Base-by-base conservation (phyloP, 2,797 vertebrate species). In the Linurgus olivaceus region DNA sequence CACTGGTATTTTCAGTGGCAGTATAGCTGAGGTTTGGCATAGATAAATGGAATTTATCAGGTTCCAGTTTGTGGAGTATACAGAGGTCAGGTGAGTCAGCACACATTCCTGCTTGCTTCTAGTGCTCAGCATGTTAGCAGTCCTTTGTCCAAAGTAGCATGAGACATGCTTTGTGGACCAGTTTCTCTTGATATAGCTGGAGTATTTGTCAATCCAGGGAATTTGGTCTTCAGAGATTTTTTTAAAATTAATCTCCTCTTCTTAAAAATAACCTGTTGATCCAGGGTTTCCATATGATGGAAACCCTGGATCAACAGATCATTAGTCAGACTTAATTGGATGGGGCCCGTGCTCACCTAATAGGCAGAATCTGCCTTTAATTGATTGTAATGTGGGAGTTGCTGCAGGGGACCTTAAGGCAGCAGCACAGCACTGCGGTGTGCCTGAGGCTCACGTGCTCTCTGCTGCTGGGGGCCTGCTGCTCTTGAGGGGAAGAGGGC, bases 371-470 rank as follows among this genome's bases (percentile, higher is more conserved):
- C 45, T 84, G 61, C 65, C n/a, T 62, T 54, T 63, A 61, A 31
- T 31, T 3, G 14, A 3, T 25, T 58, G 10, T 54, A 23, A 28
- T 1, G 3, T 17, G 37, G 40, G 57, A 66, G 37, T 9, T 61
- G 48, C 59, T 76, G 52, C 42, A 10, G 26, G 37, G 29, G 17
- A 6, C 44, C 5, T 18, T 35, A 10, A 7, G n/a, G 86, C 58
- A 65, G 51, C 37, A 44, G 55, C 28, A 3, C 3, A 5, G 33
- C 3, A 4, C 24, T 26, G 50, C 0, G 0, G 6, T 24, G 38
- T 77, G 76, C 28, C 24, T 45, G 48, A 59, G 8, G n/a, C 15
- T 76, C 29, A 38, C 0, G 0, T 35, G 57, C 21, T 15, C 16
- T 20, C 35, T 51, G 65, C 67, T 71, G 52, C 65, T 29, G 20